Evolutionary conservation across 2,113 vertebrate species (phyloP).

Genomic region (Galeopterus variegatus): DNA sequence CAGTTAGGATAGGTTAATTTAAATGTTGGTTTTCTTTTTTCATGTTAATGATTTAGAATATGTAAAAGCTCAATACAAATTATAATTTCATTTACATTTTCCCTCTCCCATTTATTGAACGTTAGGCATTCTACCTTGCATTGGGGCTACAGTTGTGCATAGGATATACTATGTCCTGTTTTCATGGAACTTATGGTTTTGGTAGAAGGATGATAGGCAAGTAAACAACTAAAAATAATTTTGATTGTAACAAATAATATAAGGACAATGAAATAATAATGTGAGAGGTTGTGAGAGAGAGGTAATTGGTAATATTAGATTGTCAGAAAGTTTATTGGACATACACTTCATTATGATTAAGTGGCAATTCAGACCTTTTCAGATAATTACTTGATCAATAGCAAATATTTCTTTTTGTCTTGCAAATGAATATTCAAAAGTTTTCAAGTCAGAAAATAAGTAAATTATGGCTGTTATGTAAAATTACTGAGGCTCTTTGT

Average conservation of each 20-base stretch:
- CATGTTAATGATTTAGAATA: conserved; percentile 2
- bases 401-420: not conserved
- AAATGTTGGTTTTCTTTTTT: not conserved
- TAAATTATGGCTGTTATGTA: not conserved
- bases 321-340: not conserved
- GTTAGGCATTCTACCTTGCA: not conserved
- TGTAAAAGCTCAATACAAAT: not conserved
- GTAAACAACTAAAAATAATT: not conserved
- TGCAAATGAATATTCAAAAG: not conserved
- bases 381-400: not conserved
- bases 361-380: conserved; percentile 8
- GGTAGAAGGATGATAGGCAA: not conserved
- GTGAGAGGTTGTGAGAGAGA: not conserved
- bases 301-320: not conserved
- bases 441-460: conserved; percentile 25
- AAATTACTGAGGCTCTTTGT: not conserved
- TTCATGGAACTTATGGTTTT: not conserved
- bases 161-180: not conserved
- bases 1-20: not conserved
- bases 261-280: not conserved
- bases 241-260: not conserved
- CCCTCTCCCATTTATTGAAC: not conserved
- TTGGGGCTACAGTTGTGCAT: not conserved
- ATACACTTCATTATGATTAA: not conserved
- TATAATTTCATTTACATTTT: not conserved